Conservation (phyloP, 2,797 vertebrate genomes). For the Diplodus sargus region DNA sequence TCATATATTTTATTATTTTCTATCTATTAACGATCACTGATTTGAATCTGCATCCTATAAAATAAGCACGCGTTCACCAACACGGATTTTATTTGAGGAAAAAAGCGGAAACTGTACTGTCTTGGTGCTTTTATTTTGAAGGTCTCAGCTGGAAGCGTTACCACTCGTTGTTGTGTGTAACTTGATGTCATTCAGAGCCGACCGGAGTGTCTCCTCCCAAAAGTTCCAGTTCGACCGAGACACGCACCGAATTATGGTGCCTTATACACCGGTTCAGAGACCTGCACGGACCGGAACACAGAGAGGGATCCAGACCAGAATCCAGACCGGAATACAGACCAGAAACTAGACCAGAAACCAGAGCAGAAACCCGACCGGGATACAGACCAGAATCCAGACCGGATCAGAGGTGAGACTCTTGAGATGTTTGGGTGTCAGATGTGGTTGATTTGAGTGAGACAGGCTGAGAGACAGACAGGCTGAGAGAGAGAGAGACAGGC, state of each 20-base stretch:
- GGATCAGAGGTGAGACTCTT: constrained; percentile 49
- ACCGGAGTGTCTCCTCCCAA: constrained; percentile 29
- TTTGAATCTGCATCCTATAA: background rate
- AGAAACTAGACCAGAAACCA: background rate
- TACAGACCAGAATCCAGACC: background rate
- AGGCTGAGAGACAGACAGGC: too few species aligned
- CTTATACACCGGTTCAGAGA: background rate
- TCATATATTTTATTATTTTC: background rate
- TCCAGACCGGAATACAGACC: background rate
- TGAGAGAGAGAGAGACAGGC: too few species aligned
- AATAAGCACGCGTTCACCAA: background rate
- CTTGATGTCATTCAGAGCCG: background rate
- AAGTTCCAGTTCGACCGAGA: background rate
- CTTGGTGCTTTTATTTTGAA: constrained; percentile 45
- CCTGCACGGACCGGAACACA: background rate
- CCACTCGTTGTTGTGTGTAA: rapidly evolving
- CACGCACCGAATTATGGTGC: background rate
- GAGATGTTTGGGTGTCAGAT: background rate
- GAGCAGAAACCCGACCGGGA: background rate
- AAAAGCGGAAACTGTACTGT: background rate
- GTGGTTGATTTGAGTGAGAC: background rate
- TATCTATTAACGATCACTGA: background rate
- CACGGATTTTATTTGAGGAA: background rate
- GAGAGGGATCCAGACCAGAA: background rate
- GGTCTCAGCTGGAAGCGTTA: background rate